A percentile compares a stretch with the other conserved stretches of the same genome.
phyloP scores from a whole-genome alignment of 2,888 invertebrate species.

The Vandiemenella viatica region DNA sequence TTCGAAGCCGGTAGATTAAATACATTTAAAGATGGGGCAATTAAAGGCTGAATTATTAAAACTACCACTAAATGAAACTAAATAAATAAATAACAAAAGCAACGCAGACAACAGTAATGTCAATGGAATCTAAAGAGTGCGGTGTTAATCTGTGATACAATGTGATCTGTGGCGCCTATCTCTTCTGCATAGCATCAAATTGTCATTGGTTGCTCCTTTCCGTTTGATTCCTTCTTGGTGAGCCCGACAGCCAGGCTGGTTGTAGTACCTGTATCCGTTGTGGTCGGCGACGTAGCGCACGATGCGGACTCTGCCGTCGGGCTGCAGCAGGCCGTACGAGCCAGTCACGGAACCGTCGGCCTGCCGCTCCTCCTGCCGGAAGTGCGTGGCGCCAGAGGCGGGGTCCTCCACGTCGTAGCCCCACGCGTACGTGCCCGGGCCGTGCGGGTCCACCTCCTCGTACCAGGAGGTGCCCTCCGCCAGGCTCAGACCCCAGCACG shows the following conservation, averaged over 20 bases:
- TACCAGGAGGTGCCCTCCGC: neutral
- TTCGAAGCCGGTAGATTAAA: too few species aligned
- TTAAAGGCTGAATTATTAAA: too few species aligned
- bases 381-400: slow-evolving; percentile 48
- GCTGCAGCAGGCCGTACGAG: slow-evolving; percentile 52
- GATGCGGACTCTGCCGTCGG: slow-evolving; percentile 42
- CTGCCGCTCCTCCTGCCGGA: slow-evolving; percentile 50
- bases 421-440: slow-evolving; percentile 52
- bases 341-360: slow-evolving; percentile 57
- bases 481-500: neutral
- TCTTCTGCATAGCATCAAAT: too few species aligned
- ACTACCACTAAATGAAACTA: too few species aligned
- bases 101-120: too few species aligned
- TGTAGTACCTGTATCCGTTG: slow-evolving; percentile 44
- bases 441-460: slow-evolving; percentile 21
- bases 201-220: too few species aligned
- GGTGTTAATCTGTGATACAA: too few species aligned
- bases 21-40: too few species aligned
- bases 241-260: neutral
- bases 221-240: too few species aligned
- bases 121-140: too few species aligned
- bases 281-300: slow-evolving; percentile 50
- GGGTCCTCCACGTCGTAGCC: slow-evolving; percentile 55
- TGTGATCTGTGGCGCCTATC: too few species aligned
- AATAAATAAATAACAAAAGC: too few species aligned